Evolutionary conservation across 1,140 invertebrate species (phyloP).

Genomic region (Calliphora vicina): DNA sequence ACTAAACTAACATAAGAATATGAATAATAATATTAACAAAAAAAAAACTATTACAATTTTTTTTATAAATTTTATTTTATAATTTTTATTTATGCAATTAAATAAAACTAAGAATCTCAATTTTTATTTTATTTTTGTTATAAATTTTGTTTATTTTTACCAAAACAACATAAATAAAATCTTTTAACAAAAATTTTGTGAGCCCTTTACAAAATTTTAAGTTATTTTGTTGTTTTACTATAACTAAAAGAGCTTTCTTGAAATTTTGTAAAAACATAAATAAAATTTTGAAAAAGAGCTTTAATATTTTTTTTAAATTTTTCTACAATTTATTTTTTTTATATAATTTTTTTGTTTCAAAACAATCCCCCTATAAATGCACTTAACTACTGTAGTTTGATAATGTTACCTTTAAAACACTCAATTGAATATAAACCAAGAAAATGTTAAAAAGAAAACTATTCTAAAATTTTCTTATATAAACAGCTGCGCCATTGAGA

Average conservation of each 20-base stretch:
- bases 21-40: constrained; percentile 7
- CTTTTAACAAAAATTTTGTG: constrained; percentile 12
- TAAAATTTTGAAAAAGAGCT: constrained; percentile 19
- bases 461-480: too few species aligned
- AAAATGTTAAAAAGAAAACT: too few species aligned
- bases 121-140: neutral
- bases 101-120: constrained; percentile 1
- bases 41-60: neutral
- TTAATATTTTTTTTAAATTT: neutral
- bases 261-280: constrained; percentile 24
- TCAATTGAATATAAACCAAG: too few species aligned
- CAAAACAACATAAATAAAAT: neutral
- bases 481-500: neutral
- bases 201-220: constrained; percentile 17
- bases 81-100: neutral
- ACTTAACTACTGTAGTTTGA: neutral
- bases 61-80: neutral
- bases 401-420: constrained; percentile 17
- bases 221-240: neutral
- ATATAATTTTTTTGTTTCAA: neutral
- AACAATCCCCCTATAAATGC: constrained; percentile 11
- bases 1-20: neutral
- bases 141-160: neutral
- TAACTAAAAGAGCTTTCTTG: constrained; percentile 21
- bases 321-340: neutral